Conservation (phyloP, 2,888 invertebrate genomes). For the Eugnorisma glareosa region DNA sequence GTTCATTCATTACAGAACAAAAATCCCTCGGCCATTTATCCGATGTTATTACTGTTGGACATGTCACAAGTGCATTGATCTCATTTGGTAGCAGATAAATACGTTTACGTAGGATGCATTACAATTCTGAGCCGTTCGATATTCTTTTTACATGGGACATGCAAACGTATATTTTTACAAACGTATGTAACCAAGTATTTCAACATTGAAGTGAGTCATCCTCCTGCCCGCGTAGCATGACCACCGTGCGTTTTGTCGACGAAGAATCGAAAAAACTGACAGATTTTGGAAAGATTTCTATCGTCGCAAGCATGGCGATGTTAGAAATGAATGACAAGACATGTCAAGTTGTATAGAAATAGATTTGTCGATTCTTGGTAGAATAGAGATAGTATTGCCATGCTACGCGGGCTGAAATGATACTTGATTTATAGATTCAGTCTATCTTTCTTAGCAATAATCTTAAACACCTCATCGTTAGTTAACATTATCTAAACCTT, state of each 20-base stretch:
- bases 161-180: not conserved
- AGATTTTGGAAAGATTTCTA: too few relatives aligned
- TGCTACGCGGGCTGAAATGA: too few relatives aligned
- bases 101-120: not conserved
- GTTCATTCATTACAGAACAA: not conserved
- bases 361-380: too few relatives aligned
- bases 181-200: not conserved
- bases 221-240: too few relatives aligned
- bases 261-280: too few relatives aligned
- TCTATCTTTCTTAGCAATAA: not conserved
- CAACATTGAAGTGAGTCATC: not conserved
- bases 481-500: not conserved
- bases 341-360: too few relatives aligned
- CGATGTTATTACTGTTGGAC: slow-evolving; percentile 9
- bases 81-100: slow-evolving; percentile 19
- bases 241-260: too few relatives aligned
- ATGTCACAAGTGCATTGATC: slow-evolving; percentile 14
- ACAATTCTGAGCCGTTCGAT: not conserved
- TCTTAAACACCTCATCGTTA: not conserved
- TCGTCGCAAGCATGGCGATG: too few relatives aligned
- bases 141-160: not conserved
- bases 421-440: not conserved
- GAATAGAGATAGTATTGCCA: too few relatives aligned
- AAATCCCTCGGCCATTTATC: slow-evolving; percentile 2
- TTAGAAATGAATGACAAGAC: too few relatives aligned